Conservation (phyloP, 2,888 invertebrate genomes). For the Calliphora vomitoria region DNA sequence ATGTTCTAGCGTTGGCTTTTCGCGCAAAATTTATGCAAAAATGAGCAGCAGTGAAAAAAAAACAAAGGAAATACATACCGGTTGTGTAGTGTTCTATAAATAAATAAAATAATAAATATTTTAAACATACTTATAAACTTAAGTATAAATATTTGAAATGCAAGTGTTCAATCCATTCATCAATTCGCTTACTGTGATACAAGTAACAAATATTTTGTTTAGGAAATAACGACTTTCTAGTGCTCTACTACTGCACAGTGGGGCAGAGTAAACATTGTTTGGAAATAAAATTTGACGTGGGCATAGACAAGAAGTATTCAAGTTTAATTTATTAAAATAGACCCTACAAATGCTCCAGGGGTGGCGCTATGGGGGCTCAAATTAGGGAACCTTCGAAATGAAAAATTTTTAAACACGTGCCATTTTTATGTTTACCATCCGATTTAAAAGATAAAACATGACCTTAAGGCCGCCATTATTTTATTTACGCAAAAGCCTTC, state of each 20-base stretch:
- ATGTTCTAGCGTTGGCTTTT: slow-evolving; percentile 2
- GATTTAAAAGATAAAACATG: no score
- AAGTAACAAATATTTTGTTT: neutral
- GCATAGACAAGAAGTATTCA: no score
- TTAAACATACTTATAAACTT: neutral
- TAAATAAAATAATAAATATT: neutral
- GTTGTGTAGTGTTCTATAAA: slow-evolving; percentile 30
- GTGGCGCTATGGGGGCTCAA: no score
- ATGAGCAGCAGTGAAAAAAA: slow-evolving; percentile 8
- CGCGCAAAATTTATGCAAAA: slow-evolving; percentile 46
- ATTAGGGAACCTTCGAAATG: no score
- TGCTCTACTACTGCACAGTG: neutral
- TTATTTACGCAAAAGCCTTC: no score
- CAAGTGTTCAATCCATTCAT: slow-evolving; percentile 53
- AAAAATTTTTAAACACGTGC: no score
- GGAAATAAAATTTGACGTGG: no score
- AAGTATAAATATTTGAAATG: slow-evolving; percentile 27
- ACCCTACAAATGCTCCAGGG: no score
- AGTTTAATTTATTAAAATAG: no score
- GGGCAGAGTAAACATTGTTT: no score
- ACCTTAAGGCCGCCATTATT: no score
- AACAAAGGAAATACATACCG: slow-evolving; percentile 53
- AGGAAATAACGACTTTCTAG: neutral
- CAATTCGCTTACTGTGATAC: neutral
- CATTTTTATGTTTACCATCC: no score